Evolutionary conservation across 2,888 invertebrate species (phyloP).

Genomic region (Ochropacha duplaris): DNA sequence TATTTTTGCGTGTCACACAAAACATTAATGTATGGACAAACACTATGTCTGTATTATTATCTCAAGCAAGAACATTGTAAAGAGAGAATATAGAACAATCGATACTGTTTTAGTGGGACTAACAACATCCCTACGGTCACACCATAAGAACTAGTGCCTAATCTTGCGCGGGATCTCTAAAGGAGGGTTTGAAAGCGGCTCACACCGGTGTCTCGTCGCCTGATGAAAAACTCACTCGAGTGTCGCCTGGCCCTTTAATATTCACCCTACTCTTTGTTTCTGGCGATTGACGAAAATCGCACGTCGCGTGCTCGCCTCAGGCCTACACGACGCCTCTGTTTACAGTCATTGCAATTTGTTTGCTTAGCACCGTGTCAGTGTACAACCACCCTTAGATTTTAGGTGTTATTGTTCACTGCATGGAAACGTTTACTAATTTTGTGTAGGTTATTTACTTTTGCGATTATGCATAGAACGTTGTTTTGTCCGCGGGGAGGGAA

Average conservation of each 20-base stretch:
- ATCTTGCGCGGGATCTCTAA: constrained; percentile 80
- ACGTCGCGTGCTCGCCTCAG: constrained; percentile 38
- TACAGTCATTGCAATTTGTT: constrained; percentile 48
- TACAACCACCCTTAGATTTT: constrained; percentile 18
- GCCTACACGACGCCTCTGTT: constrained; percentile 19
- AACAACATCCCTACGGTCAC: constrained; percentile 48
- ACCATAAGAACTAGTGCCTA: constrained; percentile 77
- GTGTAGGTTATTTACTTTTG: neutral
- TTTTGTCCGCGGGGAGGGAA: neutral
- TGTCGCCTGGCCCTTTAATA: constrained; percentile 72
- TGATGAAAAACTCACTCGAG: constrained; percentile 78
- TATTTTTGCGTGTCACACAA: too few relatives aligned
- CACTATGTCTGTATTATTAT: neutral
- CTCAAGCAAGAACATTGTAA: constrained; percentile 1
- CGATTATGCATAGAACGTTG: neutral
- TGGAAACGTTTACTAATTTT: neutral
- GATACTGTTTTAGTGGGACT: constrained; percentile 8
- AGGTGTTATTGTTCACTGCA: constrained; percentile 5
- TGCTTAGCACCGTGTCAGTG: constrained; percentile 27
- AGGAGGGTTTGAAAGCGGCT: constrained; percentile 72
- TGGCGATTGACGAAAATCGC: constrained; percentile 77
- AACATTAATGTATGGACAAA: too few relatives aligned
- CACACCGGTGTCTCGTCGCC: constrained; percentile 65
- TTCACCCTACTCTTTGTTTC: constrained; percentile 76
- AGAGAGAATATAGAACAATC: neutral